Base-by-base conservation (phyloP, 2,113 vertebrate species). In the Okapia johnstoni region DNA sequence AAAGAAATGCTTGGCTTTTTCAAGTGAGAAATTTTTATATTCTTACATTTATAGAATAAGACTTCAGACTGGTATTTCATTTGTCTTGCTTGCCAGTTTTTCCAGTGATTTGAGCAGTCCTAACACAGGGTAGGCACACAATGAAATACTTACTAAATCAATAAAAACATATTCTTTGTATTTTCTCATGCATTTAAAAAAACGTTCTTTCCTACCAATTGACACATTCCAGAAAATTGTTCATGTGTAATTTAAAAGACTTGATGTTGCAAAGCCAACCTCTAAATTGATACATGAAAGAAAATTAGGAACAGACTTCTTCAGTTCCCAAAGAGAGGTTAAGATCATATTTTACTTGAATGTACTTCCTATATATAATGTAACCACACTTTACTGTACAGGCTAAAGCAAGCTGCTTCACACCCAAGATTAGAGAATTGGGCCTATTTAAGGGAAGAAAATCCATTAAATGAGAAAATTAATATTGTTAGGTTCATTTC, bases 381-480 rank as follows among this genome's bases (percentile, higher is more conserved):
- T 79, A 58, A 94, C 17, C 58, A 11, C 1, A 61, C 30, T 60
- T 93, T 95, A 90, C 40, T 58, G 77, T 14, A 55, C 5, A 94
- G 25, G 25, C 33, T 92, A 94, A 91, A 73, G 33, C 11, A 97
- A 88, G 21, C 26, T 55, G 30, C 26, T 83, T 66, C 19, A 43
- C 48, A 84, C 43, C 26, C 48, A 21, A 92, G 73, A 63, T 92
- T 90, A 92, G n/a, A 96, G 54, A 93, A 94, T 33, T 96, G 6
- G 5, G 46, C 33, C 93, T 94, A 88, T 58, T 63, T 83, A 96
- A 79, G 11, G 43, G 26, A 96, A 40, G 30, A 92, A 94, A 89
- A 83, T 17, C 76, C 19, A 98, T 93, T 98, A 97, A 96, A 58
- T 96, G 40, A 95, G 95, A 93, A 98, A 96, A 98, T 90, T 93